These are phyloP conservation scores for Sebastes itinus DNA, from an alignment of 2,797 vertebrate species.

Conservation along the genomic window DNA sequence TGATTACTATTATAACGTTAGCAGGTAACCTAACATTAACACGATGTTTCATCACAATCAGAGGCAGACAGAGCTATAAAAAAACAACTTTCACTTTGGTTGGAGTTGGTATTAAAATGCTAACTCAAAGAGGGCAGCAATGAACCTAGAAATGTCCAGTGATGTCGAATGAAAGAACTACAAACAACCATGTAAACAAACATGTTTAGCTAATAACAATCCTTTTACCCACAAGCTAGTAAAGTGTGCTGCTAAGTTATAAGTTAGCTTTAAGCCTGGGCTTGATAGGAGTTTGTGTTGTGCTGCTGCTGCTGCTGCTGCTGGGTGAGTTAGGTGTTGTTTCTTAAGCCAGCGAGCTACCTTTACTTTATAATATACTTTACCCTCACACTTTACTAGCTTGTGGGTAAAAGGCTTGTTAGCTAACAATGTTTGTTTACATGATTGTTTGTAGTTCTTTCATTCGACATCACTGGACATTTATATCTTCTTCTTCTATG, in stretches of 20 bases:
- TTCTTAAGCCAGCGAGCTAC: neutral
- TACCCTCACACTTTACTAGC: too few relatives aligned
- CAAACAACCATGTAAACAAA: slow-evolving; percentile 60
- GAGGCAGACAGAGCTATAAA: neutral
- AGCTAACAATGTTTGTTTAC: slow-evolving; percentile 14
- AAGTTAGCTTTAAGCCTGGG: neutral
- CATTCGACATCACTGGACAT: too few relatives aligned
- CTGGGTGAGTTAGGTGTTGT: slow-evolving; percentile 16
- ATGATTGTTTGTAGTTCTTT: too few relatives aligned
- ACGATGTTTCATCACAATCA: neutral
- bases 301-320: neutral
- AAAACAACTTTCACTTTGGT: neutral
- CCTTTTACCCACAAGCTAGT: neutral
- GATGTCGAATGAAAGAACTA: slow-evolving; percentile 9
- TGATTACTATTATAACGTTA: too few relatives aligned
- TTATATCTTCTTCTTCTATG: neutral
- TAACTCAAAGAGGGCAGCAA: neutral
- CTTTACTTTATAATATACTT: too few relatives aligned
- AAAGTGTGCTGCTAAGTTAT: neutral
- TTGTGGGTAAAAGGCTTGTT: neutral
- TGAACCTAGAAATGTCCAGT: neutral
- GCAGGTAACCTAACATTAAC: neutral
- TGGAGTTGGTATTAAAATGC: neutral
- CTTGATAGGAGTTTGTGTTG: neutral
- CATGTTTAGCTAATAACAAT: slow-evolving; percentile 14